A percentile compares a stretch with the other conserved stretches of the same genome.
Evolutionary conservation across 2,888 invertebrate species (phyloP).

Genomic region (Danaus chrysippus): DNA sequence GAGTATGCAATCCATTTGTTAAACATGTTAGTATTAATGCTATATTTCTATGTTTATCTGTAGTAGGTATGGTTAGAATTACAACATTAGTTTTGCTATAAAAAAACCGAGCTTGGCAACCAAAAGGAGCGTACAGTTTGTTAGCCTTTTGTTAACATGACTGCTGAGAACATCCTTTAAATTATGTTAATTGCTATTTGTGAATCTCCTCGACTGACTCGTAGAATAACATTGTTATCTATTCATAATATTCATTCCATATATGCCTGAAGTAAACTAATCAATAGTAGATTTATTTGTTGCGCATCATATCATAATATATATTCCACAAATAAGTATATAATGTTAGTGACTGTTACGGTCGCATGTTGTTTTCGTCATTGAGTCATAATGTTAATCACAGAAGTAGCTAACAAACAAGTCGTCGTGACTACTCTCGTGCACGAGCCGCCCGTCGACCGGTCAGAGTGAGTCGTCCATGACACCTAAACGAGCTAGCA

Average conservation of each 20-base stretch:
- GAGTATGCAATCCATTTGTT: slow-evolving; percentile 41
- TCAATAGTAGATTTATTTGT: slow-evolving; percentile 8
- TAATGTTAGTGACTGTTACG: slow-evolving; percentile 13
- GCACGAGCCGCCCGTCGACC: slow-evolving; percentile 52
- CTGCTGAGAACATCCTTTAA: not conserved
- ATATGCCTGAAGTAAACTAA: not conserved
- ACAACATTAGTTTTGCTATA: not conserved
- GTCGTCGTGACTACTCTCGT: slow-evolving; percentile 53
- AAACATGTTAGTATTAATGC: not conserved
- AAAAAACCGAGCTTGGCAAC: slow-evolving; percentile 22
- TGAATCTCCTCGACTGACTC: not conserved
- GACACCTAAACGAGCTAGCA: slow-evolving; percentile 73
- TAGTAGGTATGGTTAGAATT: not conserved
- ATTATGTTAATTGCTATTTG: slow-evolving; percentile 3
- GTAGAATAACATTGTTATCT: not conserved
- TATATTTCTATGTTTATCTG: not conserved
- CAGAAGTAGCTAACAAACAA: slow-evolving; percentile 54
- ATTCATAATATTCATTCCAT: not conserved
- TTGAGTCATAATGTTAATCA: slow-evolving; percentile 56
- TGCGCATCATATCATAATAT: slow-evolving; percentile 7
- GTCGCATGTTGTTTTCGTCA: slow-evolving; percentile 41
- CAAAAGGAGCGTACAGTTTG: slow-evolving; percentile 7
- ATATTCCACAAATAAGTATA: slow-evolving; percentile 12
- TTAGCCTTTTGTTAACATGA: not conserved
- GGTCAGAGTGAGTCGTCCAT: slow-evolving; percentile 61